Evolutionary conservation across 2,797 vertebrate species (phyloP).

Genomic region (Adrianichthys oophorus): DNA sequence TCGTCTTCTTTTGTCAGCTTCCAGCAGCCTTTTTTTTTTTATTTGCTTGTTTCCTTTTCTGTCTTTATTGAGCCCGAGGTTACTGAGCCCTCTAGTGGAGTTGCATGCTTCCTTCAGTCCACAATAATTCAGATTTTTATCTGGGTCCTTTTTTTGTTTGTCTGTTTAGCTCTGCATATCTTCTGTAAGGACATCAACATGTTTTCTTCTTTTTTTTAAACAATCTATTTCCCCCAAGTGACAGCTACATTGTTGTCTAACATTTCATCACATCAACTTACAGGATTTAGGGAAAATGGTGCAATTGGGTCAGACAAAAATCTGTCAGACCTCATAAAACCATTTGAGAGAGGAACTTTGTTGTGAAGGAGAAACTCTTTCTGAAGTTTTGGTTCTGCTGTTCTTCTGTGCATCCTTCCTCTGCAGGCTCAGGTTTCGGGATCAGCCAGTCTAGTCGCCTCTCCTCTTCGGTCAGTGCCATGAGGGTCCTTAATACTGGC

Average conservation of each 20-base stretch:
- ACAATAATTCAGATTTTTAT: conserved; percentile 45
- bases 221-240: conserved; percentile 48
- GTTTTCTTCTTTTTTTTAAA: conserved; percentile 30
- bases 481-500: conserved; percentile 95
- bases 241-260: conserved; percentile 54
- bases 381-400: no score
- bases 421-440: conserved; percentile 84
- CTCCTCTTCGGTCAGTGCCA: conserved; percentile 94
- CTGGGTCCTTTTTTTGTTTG: conserved; percentile 33
- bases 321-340: no score
- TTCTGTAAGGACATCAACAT: conserved; percentile 32
- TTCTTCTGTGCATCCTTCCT: no score
- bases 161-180: conserved; percentile 31
- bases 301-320: background rate
- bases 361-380: background rate
- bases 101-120: conserved; percentile 74
- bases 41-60: conserved; percentile 34
- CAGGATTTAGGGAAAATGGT: conserved; percentile 36
- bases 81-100: conserved; percentile 51
- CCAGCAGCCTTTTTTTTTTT: background rate
- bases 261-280: conserved; percentile 55
- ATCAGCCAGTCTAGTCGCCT: conserved; percentile 92
- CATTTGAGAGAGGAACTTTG: no score
- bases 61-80: conserved; percentile 23
- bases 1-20: conserved; percentile 40